Conservation (phyloP, 2,888 invertebrate genomes). For the Diabrotica balteata region DNA sequence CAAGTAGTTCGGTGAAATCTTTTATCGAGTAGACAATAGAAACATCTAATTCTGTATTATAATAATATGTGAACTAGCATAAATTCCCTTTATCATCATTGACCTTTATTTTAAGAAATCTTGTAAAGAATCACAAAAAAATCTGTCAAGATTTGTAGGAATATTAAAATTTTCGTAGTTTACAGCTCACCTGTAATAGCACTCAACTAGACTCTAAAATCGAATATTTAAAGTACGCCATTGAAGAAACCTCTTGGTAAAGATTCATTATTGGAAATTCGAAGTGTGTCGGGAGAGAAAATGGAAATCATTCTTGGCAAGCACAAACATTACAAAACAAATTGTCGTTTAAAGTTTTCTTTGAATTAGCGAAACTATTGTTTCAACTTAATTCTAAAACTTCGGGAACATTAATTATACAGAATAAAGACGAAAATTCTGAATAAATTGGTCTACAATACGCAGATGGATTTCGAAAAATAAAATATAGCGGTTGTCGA, state of each 20-base stretch:
- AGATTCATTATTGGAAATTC: slow-evolving; percentile 26
- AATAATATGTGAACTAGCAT: no score
- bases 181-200: not conserved
- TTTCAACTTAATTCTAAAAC: slow-evolving; percentile 22
- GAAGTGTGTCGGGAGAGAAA: slow-evolving; percentile 19
- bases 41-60: no score
- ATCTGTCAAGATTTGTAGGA: not conserved
- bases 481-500: slow-evolving; percentile 3
- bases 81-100: no score
- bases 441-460: slow-evolving; percentile 7
- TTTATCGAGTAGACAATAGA: no score
- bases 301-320: slow-evolving; percentile 15
- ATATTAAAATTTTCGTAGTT: not conserved
- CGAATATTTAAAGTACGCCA: no score
- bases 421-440: slow-evolving; percentile 19
- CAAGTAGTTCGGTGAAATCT: no score
- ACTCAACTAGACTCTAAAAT: not conserved
- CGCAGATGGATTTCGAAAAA: slow-evolving; percentile 19
- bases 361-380: slow-evolving; percentile 24
- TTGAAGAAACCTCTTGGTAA: slow-evolving; percentile 4
- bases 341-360: slow-evolving; percentile 24
- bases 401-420: slow-evolving; percentile 23
- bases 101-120: no score
- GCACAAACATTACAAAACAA: slow-evolving; percentile 22
- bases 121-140: no score